These are phyloP conservation scores for Neodiprion virginianus DNA, from an alignment of 1,140 invertebrate genomes.

Conservation along the genomic window DNA sequence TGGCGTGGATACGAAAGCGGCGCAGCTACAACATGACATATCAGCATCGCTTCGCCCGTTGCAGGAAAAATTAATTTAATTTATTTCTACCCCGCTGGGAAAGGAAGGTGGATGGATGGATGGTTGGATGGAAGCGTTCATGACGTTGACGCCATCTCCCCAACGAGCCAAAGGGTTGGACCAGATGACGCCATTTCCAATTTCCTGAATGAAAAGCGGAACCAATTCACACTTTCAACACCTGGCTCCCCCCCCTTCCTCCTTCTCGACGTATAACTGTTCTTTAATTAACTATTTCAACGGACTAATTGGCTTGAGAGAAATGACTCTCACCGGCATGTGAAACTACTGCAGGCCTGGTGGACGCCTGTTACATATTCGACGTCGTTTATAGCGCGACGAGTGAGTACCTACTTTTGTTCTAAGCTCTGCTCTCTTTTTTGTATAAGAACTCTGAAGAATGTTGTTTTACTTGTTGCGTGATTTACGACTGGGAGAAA, in stretches of 20 bases:
- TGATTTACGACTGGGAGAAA: no score
- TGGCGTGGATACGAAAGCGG: constrained; percentile 9
- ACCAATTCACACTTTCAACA: constrained; percentile 50
- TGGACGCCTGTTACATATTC: neutral
- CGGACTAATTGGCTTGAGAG: neutral
- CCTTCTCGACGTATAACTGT: constrained; percentile 9
- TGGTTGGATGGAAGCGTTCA: neutral
- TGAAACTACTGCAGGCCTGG: no score
- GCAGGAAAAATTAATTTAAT: constrained; percentile 33
- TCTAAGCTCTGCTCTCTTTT: constrained; percentile 5
- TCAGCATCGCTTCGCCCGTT: constrained; percentile 6
- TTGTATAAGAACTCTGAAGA: neutral
- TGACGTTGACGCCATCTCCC: constrained; percentile 24
- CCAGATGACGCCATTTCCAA: constrained; percentile 57
- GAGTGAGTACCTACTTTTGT: constrained; percentile 13
- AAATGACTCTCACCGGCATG: neutral
- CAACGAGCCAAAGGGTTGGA: constrained; percentile 46
- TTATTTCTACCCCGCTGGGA: constrained; percentile 47
- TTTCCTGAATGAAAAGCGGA: constrained; percentile 52
- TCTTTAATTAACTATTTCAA: constrained; percentile 8
- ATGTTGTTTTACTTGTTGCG: no score
- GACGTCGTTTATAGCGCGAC: neutral
- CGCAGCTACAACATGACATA: constrained; percentile 38
- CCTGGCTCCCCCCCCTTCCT: constrained; percentile 37
- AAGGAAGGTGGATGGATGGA: neutral